Evolutionary conservation across 1,140 invertebrate species (phyloP).

Genomic region (Nasonia vitripennis): DNA sequence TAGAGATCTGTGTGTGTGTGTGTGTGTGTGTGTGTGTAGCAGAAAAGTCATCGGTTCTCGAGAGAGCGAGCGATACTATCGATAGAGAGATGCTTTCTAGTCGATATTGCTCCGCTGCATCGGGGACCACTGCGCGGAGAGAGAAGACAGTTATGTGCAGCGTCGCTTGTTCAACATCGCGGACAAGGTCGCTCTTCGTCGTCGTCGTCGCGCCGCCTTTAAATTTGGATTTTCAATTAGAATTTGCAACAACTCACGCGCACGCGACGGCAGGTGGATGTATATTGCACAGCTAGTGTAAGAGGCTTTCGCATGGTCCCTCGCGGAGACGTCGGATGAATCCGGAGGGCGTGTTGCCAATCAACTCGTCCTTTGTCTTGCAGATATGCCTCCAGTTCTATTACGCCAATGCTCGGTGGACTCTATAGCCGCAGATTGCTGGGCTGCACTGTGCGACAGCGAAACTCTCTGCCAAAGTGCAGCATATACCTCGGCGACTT

Average conservation of each 20-base stretch:
- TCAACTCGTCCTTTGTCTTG: slow-evolving; percentile 45
- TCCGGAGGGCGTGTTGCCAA: slow-evolving; percentile 39
- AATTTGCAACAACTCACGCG: too few relatives aligned
- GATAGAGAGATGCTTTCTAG: neutral
- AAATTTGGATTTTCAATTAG: slow-evolving; percentile 41
- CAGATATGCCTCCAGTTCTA: neutral
- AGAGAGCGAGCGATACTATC: slow-evolving; percentile 22
- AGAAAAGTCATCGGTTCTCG: neutral
- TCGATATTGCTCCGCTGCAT: too few relatives aligned
- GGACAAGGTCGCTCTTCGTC: slow-evolving; percentile 19
- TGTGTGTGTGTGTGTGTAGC: neutral
- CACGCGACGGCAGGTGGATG: too few relatives aligned
- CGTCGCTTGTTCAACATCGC: slow-evolving; percentile 15
- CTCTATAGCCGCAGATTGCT: too few relatives aligned
- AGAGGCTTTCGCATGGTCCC: neutral
- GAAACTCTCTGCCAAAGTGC: too few relatives aligned
- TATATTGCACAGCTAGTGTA: neutral
- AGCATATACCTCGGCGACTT: too few relatives aligned
- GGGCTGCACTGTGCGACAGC: too few relatives aligned
- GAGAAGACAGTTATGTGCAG: slow-evolving; percentile 47
- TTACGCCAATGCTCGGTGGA: too few relatives aligned
- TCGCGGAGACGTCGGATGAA: neutral
- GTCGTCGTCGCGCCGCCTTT: neutral
- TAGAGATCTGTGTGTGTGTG: slow-evolving; percentile 1
- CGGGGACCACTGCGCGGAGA: neutral